Conservation (phyloP, 2,113 vertebrate genomes). For the Chloropsis hardwickii region DNA sequence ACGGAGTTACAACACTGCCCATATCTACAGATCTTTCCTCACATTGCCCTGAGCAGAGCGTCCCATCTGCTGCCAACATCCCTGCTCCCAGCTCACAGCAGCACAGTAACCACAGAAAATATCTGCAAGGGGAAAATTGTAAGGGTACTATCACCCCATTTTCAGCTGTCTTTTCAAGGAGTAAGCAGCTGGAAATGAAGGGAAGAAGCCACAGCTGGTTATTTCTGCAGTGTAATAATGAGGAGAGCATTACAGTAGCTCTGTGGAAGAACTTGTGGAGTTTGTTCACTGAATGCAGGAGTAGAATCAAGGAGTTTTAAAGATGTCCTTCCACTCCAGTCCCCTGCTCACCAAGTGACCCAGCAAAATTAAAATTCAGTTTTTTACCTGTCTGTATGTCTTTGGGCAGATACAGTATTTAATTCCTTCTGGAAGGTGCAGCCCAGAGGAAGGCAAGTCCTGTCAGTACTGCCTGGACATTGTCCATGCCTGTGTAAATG, state of each 20-base stretch:
- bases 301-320: background rate
- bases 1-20: accelerated
- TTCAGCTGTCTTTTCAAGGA: background rate
- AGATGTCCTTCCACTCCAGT: background rate
- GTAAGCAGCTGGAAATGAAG: background rate
- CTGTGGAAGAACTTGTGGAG: background rate
- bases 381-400: background rate
- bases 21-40: background rate
- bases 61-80: background rate
- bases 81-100: background rate
- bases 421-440: background rate
- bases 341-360: background rate
- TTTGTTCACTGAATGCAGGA: background rate
- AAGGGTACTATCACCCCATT: background rate
- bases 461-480: background rate
- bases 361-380: background rate
- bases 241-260: background rate
- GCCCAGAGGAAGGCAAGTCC: background rate
- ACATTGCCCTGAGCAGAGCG: background rate
- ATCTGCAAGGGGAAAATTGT: background rate
- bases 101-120: background rate
- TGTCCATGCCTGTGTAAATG: background rate
- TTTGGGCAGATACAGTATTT: background rate
- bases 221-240: background rate
- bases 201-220: background rate